phyloP scores from a whole-genome alignment of 64 coral and sea anemone genomes.

The Dendronephthya gigantea region DNA sequence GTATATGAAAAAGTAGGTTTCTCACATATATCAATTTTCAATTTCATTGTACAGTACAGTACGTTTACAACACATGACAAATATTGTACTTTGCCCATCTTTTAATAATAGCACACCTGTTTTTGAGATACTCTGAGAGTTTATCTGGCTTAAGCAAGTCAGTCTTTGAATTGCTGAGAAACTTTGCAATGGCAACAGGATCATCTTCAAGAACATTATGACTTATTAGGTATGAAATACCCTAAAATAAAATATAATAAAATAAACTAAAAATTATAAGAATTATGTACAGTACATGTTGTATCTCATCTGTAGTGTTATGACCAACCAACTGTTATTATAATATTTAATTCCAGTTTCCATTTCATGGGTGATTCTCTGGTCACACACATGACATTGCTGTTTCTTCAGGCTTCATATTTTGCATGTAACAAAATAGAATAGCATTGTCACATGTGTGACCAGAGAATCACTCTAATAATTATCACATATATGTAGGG shows the following conservation, averaged over 20 bases:
- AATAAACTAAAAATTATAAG: not conserved
- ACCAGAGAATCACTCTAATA: too few species aligned
- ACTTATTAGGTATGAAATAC: slow-evolving; percentile 28
- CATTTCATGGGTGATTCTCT: too few species aligned
- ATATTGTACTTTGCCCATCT: not conserved
- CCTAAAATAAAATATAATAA: slow-evolving; percentile 1
- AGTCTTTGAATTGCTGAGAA: slow-evolving; percentile 40
- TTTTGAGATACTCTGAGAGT: not conserved
- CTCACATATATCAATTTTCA: not conserved
- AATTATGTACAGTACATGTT: too few species aligned
- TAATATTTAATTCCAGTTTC: too few species aligned
- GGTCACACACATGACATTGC: too few species aligned
- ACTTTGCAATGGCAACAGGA: slow-evolving; percentile 36
- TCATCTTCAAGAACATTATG: slow-evolving; percentile 46
- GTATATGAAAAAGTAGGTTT: too few species aligned
- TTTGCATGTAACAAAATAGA: too few species aligned
- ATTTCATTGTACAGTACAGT: not conserved
- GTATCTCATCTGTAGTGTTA: too few species aligned
- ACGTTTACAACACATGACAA: not conserved
- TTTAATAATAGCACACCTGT: not conserved
- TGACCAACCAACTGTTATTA: too few species aligned
- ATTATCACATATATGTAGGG: too few species aligned
- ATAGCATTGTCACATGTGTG: too few species aligned
- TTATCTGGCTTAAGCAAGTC: not conserved
- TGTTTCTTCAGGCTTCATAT: too few species aligned